Conservation (phyloP, 2,113 vertebrate species). For the Callaeas wilsoni region DNA sequence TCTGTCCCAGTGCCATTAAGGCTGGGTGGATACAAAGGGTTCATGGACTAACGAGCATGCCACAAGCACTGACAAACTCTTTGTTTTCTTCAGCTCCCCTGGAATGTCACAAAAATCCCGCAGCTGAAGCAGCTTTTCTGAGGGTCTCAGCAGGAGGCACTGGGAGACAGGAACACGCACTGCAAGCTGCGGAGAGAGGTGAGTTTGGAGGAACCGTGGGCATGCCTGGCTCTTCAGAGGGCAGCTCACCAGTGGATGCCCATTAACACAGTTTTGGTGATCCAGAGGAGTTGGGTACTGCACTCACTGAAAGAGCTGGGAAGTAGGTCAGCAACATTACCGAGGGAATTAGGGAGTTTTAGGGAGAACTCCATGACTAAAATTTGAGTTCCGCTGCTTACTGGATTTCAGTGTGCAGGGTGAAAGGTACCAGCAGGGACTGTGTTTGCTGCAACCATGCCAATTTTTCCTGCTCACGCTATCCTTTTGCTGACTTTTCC, state of each 20-base stretch:
- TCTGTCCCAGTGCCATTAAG: not conserved
- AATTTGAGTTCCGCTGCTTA: not conserved
- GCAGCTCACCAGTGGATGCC: not conserved
- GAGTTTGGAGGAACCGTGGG: not conserved
- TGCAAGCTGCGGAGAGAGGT: not conserved
- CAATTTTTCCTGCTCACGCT: not conserved
- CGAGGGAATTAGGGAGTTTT: not conserved
- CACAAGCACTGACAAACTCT: not conserved
- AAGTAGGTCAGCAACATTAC: slow-evolving; percentile 30
- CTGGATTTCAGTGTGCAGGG: not conserved
- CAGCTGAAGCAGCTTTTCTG: not conserved
- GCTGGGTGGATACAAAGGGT: not conserved
- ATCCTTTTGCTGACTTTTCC: not conserved
- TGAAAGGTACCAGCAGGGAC: not conserved
- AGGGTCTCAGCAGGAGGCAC: not conserved
- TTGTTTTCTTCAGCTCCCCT: not conserved
- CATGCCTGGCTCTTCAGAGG: not conserved
- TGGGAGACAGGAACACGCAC: not conserved
- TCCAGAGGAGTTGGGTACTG: not conserved
- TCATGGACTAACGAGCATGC: not conserved
- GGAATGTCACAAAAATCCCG: not conserved
- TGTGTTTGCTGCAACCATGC: not conserved
- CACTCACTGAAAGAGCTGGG: not conserved
- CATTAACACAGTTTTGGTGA: not conserved
- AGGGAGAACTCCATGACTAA: slow-evolving; percentile 5